These are phyloP conservation scores for Eristalis intricaria DNA, from an alignment of 2,888 invertebrate genomes.

Conservation along the genomic window DNA sequence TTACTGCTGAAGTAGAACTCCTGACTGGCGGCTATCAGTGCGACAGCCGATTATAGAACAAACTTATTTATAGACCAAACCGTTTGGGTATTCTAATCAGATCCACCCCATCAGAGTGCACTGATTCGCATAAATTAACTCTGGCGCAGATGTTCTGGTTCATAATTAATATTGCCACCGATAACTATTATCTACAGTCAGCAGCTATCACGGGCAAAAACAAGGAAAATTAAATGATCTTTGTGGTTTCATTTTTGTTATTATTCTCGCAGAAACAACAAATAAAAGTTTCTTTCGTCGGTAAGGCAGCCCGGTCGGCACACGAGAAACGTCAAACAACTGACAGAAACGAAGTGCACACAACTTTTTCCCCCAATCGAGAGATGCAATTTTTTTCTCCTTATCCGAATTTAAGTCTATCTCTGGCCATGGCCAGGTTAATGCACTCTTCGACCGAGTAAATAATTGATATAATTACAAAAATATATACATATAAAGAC, in stretches of 20 bases:
- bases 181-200: constrained; percentile 1
- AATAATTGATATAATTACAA: neutral
- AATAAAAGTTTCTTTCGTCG: neutral
- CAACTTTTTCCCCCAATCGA: neutral
- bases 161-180: constrained; percentile 10
- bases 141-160: neutral
- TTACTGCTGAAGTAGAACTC: too few relatives aligned
- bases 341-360: constrained; percentile 12
- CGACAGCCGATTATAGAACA: neutral
- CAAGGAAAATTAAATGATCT: neutral
- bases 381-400: neutral
- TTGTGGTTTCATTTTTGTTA: constrained; percentile 3
- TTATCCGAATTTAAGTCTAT: neutral
- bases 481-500: constrained; percentile 78
- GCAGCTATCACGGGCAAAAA: constrained; percentile 9
- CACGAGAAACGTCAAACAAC: constrained; percentile 20
- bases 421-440: neutral
- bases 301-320: neutral
- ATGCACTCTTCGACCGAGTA: neutral
- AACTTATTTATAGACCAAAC: neutral
- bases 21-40: neutral
- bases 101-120: neutral
- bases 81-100: neutral
- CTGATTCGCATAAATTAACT: neutral
- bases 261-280: constrained; percentile 11